Percentiles rank a stretch among this genome's conserved stretches.
Conservation (phyloP, 2,888 invertebrate genomes). For the Xanthia icteritia region DNA sequence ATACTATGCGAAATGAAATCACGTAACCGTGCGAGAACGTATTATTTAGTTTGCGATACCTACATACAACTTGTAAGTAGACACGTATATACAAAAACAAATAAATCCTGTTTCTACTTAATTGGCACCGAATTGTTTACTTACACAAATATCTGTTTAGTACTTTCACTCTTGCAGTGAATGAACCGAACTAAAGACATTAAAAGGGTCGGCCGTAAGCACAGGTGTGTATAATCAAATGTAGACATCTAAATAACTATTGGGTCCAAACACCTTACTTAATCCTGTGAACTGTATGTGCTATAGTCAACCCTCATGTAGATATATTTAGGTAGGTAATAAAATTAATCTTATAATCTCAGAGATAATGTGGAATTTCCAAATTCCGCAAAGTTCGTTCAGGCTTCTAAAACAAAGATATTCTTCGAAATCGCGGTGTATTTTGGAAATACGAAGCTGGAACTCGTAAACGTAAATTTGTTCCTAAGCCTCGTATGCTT, state of each 20-base stretch:
- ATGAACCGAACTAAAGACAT: constrained; percentile 83
- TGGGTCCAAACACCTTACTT: constrained; percentile 79
- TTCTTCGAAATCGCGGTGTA: constrained; percentile 73
- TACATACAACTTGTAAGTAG: constrained; percentile 15
- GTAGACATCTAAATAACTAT: constrained; percentile 81
- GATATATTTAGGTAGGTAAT: constrained; percentile 44
- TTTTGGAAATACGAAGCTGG: constrained; percentile 74
- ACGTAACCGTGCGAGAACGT: constrained; percentile 32
- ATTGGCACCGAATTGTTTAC: constrained; percentile 52
- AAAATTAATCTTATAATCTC: constrained; percentile 50
- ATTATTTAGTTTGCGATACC: constrained; percentile 45
- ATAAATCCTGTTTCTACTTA: constrained; percentile 50
- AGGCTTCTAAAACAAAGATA: constrained; percentile 70
- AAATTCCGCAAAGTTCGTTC: constrained; percentile 38
- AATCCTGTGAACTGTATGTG: constrained; percentile 70
- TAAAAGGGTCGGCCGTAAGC: constrained; percentile 83
- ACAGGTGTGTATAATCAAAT: constrained; percentile 86
- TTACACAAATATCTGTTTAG: constrained; percentile 66
- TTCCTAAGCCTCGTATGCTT: constrained; percentile 76
- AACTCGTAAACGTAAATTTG: constrained; percentile 80
- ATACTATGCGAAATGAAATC: constrained; percentile 47
- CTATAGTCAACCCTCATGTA: constrained; percentile 56
- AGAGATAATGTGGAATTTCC: constrained; percentile 51
- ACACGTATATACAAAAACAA: constrained; percentile 23
- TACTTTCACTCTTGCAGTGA: constrained; percentile 73